Base-by-base conservation (phyloP, 2,888 invertebrate genomes). In the Lymantria monacha region DNA sequence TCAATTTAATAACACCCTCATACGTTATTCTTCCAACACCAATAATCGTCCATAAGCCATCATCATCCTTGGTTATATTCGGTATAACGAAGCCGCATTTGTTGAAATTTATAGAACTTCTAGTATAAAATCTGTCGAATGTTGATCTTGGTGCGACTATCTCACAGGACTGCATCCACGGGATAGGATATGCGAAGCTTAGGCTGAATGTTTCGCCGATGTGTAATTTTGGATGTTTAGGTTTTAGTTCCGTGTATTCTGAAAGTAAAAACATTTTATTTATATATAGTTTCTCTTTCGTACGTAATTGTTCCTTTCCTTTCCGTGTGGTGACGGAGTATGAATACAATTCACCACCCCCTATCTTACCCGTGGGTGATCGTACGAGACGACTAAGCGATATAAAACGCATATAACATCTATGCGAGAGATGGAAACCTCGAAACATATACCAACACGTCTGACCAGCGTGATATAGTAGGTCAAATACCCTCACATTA, bases 1-100 rank as follows among this genome's bases (percentile, higher is more conserved):
- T 56, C 33, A 84, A 60, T 43, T 46, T 46, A 0, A 71, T 55
- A 12, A 60, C 66, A 0, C 76, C 76, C 51, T 66, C 58, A 14
- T 83, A 85, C 0, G 83, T 72, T 3, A 89, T 81, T 15, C 60
- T 74, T 0, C 87, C 88, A 0, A 88, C 76, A 0, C 75, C 90
- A 0, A 72, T 59, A 2, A 90, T 79, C 1, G n/a, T 67, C 89
- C 89, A 90, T 0, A 51, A 0, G 0, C 89, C 90, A 9, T 59
- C 58, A 41, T 90, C 89, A 0, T 57, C 42, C 12, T 40, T 53
- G 0, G 81, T 85, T 0, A 88, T 55, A 51, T 88, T 85, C 0
- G 66, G 68, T 7, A 90, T 51, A 0, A 66, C 49, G 42, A 76
- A 90, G 0, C 74, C 78, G 51, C 90, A 90, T 7, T 51, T 65